Base-by-base conservation (phyloP, 2,113 vertebrate species). In the Triplophysa tibetana region DNA sequence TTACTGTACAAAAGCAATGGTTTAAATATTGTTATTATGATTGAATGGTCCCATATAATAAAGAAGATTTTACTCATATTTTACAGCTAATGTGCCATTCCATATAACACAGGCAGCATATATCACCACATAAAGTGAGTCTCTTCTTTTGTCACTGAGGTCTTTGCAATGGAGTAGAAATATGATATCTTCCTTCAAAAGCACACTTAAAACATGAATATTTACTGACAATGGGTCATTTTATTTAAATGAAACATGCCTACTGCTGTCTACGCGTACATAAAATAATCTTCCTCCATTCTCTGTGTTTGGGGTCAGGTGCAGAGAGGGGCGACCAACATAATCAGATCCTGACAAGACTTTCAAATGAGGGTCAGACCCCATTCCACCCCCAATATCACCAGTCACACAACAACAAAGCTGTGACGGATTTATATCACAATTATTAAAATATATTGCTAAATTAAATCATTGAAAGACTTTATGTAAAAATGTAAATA, bases 331-430 rank as follows among this genome's bases (percentile, higher is more conserved):
- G 60, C 61, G 63, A 65, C 58, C 5, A 69, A 66, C 60, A 80
- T 64, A 74, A 80, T 80, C 48, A 74, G 78, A 74, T 80, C 78
- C 70, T 16, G 78, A 65, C 69, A 56, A n/a, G 78, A 63, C 70
- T 66, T 80, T 70, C 68, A 80, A 74, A 80, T 80, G n/a, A 58
- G 78, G 70, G 78, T 73, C 78, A 65, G 4, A 61, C 23, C 70
- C 52, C 78, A 66, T 75, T 29, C 78, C 78, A 43, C 78, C 70
- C 61, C 78, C 78, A 80, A 41, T 45, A n/a, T 50, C n/a, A 63
- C 23, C 16, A 63, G 60, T 43, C 45, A 64, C 73, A 75, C n/a
- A 14, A 74, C 54, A 74, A 60, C 21, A 75, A 50, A 50, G 48
- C 48, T 50, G 33, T 38, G 33, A 38, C 33, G 33, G 33, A 38